Base-by-base conservation (phyloP, 2,113 vertebrate species). In the Trematomus loennbergii region DNA sequence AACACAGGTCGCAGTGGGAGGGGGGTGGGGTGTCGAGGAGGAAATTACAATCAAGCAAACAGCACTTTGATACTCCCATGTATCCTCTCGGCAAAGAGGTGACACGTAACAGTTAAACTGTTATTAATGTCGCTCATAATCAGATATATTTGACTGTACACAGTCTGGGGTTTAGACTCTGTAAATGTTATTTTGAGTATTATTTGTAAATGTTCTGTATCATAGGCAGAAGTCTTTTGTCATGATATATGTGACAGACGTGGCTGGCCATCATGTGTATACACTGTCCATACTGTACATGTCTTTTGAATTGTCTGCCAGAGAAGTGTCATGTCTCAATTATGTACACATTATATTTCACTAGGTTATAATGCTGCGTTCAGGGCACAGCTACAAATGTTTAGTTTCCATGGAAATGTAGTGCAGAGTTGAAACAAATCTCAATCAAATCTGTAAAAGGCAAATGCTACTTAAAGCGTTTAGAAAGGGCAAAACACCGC, bases 41-140 rank as follows among this genome's bases (percentile, higher is more conserved):
- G 80, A 77, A 72, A 75, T 89, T 49, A 83, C 76, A 89, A 87
- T 90, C 75, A 86, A 59, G 78, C 88, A 87, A 90, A 75, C 79
- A 69, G 91, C 92, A 90, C 92, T 93, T 93, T 93, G 89, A 91
- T 53, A 72, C 81, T 69, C 87, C 80, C 84, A 49, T 50, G 84
- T 74, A 53, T 83, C 75, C 55, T 79, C 70, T 88, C 54, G 74
- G 79, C 53, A 36, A 78, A 63, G 77, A 88, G 43, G 72, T 17
- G 33, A 73, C 45, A 79, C 7, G 75, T 46, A 63, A 81, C 70
- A 55, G 13, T 43, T 43, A 64, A 83, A 72, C 71, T 46, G 74
- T 85, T 67, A 0, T 12, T 16, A 1, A 71, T 53, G 1, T 20
- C 61, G 74, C 29, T 29, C 66, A 13, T 55, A 43, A 63, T 75